phyloP scores from a whole-genome alignment of 2,888 invertebrate genomes.

The Acrocyrtus sp. region DNA sequence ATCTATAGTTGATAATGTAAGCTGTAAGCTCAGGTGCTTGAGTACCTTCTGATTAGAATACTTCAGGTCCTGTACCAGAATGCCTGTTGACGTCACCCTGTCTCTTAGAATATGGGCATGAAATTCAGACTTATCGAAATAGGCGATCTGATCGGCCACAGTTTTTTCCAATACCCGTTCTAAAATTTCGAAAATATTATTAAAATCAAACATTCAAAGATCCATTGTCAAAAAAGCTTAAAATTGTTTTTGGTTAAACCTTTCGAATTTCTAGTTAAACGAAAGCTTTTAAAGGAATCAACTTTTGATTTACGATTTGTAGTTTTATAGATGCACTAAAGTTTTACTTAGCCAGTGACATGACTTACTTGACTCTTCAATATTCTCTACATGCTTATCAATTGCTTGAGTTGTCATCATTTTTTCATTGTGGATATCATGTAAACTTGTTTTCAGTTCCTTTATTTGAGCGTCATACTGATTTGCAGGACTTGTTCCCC shows the following conservation, averaged over 20 bases:
- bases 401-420: neutral
- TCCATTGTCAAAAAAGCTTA: no score
- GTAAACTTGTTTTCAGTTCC: conserved; percentile 9
- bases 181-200: no score
- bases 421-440: conserved; percentile 5
- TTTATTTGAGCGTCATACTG: conserved; percentile 18
- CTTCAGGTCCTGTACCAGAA: conserved; percentile 13
- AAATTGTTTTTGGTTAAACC: no score
- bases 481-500: neutral
- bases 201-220: no score
- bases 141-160: neutral
- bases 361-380: conserved; percentile 24
- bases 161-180: conserved; percentile 3
- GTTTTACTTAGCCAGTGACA: no score
- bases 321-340: no score
- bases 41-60: no score
- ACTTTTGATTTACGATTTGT: no score
- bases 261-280: no score
- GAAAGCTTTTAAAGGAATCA: no score
- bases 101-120: neutral
- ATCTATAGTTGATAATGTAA: no score
- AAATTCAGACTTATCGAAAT: conserved; percentile 12
- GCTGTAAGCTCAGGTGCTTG: no score
- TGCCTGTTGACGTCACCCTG: conserved; percentile 4
- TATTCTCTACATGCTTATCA: neutral